Conservation (phyloP, 2,888 invertebrate species). For the Microctonus aethiopoides region DNA sequence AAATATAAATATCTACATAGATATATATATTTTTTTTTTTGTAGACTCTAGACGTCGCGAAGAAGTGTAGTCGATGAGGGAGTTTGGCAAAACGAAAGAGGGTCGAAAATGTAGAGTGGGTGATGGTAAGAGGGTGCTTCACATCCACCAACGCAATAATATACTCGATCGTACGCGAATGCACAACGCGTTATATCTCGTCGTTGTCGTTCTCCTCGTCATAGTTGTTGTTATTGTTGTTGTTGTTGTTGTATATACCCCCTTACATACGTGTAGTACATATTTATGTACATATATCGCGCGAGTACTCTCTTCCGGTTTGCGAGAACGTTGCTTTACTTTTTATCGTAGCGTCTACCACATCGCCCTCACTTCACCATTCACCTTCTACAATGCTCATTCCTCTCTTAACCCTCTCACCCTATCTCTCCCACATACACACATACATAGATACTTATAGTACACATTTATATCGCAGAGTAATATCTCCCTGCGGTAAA, state of each 20-base stretch:
- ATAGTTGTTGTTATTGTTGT: background rate
- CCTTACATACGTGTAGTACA: no score
- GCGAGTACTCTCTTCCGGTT: conserved; percentile 28
- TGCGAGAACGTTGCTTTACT: conserved; percentile 39
- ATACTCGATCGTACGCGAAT: conserved; percentile 46
- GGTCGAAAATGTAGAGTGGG: conserved; percentile 11
- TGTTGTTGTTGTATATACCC: background rate
- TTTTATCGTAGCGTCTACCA: conserved; percentile 42
- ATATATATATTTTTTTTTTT: no score
- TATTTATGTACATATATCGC: conserved; percentile 12
- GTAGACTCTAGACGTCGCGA: conserved; percentile 25
- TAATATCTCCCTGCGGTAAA: conserved; percentile 51
- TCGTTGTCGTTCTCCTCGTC: background rate
- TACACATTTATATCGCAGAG: conserved; percentile 44
- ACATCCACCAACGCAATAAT: conserved; percentile 32
- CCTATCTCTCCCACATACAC: background rate
- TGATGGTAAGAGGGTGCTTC: conserved; percentile 21
- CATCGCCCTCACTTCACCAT: background rate
- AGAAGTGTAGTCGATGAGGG: conserved; percentile 37
- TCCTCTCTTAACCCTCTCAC: background rate
- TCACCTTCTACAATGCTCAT: conserved; percentile 3
- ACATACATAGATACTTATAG: background rate
- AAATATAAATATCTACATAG: no score
- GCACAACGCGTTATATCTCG: background rate
- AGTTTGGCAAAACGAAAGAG: conserved; percentile 41